Conservation (phyloP, 2,797 vertebrate genomes). For the Paramormyrops hopkinsi region DNA sequence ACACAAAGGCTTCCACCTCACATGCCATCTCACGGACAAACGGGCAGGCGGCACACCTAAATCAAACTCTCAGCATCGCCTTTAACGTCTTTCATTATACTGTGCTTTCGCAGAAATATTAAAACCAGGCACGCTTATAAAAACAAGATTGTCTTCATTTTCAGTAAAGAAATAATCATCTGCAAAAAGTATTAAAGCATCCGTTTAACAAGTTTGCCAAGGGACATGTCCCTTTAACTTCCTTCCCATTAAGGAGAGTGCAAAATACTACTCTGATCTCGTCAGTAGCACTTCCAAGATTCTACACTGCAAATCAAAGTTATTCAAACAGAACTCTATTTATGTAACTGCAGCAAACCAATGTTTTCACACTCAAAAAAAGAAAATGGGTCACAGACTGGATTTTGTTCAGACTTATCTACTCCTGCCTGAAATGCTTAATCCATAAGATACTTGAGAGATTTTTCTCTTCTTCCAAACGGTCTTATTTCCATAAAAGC, state of each 20-base stretch:
- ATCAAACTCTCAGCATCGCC: not conserved
- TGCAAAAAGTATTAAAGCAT: slow-evolving; percentile 3
- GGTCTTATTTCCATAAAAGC: not conserved
- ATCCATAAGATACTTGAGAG: not conserved
- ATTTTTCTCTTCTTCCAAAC: not conserved
- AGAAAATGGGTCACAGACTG: not conserved
- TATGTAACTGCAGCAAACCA: not conserved
- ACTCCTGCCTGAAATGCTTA: not conserved
- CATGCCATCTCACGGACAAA: not conserved
- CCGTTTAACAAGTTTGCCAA: not conserved
- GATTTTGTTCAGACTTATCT: not conserved
- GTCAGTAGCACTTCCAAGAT: not conserved
- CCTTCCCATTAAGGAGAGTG: not conserved
- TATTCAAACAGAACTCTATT: not conserved
- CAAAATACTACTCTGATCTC: not conserved
- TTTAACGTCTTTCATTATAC: not conserved
- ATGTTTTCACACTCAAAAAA: not conserved
- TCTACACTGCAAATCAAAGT: slow-evolving; percentile 2
- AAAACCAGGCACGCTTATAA: not conserved
- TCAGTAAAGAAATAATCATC: not conserved
- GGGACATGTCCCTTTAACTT: not conserved
- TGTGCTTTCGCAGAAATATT: not conserved
- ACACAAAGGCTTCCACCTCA: not conserved
- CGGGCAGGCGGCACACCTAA: not conserved
- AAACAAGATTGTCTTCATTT: slow-evolving; percentile 16